These are phyloP conservation scores for Erebia palarica DNA, from an alignment of 2,888 invertebrate genomes.

Conservation along the genomic window DNA sequence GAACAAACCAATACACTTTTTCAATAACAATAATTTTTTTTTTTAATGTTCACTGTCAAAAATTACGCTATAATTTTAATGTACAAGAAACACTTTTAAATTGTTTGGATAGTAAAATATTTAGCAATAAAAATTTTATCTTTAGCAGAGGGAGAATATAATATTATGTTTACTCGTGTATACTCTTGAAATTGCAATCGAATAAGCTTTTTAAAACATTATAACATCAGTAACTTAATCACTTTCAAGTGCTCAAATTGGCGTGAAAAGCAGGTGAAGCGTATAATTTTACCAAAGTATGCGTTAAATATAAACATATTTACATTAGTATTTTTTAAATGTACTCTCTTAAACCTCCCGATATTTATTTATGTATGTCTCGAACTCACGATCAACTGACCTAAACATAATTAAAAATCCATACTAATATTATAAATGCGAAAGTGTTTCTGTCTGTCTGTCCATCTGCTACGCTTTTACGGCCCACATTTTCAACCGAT, in stretches of 20 bases:
- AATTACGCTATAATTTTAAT: neutral
- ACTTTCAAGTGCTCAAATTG: slow-evolving; percentile 24
- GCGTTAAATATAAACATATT: slow-evolving; percentile 7
- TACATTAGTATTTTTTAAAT: neutral
- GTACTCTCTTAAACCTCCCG: neutral
- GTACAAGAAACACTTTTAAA: neutral
- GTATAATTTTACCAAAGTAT: slow-evolving; percentile 28
- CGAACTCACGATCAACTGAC: too few species aligned
- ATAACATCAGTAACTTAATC: slow-evolving; percentile 5
- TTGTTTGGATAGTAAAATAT: neutral
- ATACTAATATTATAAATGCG: too few species aligned
- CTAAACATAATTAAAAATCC: too few species aligned
- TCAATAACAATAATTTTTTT: too few species aligned
- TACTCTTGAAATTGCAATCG: neutral
- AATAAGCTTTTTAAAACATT: slow-evolving; percentile 3
- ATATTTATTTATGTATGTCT: too few species aligned
- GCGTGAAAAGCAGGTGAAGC: slow-evolving; percentile 31
- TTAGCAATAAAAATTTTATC: neutral
- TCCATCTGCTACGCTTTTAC: too few species aligned
- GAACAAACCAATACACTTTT: neutral
- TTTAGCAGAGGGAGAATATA: neutral
- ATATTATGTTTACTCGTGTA: neutral
- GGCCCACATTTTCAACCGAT: too few species aligned
- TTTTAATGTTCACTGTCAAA: neutral
- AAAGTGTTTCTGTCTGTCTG: too few species aligned